Evolutionary conservation across 2,797 vertebrate genomes (phyloP).

Genomic region (Chelmon rostratus): DNA sequence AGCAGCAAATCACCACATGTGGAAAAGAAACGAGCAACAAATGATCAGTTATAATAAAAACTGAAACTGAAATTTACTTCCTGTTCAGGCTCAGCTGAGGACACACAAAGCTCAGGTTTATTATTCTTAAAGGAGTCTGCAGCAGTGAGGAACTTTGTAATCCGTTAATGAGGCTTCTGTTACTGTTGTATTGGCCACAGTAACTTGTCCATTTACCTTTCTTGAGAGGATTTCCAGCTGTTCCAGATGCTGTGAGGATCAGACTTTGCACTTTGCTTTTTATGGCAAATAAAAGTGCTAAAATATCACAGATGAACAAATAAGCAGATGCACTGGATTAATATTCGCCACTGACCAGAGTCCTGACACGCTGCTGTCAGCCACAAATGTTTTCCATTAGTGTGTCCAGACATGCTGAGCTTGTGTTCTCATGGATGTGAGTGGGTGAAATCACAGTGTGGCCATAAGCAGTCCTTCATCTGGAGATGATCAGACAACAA

Average conservation of each 20-base stretch:
- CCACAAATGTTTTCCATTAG: slow-evolving; percentile 53
- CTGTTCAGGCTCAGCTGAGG: slow-evolving; percentile 19
- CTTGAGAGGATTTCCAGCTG: slow-evolving; percentile 61
- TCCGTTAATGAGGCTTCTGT: slow-evolving; percentile 53
- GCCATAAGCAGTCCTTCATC: background rate
- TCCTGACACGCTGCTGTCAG: slow-evolving; percentile 16
- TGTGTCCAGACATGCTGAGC: slow-evolving; percentile 31
- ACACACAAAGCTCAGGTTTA: slow-evolving; percentile 20
- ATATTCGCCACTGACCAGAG: slow-evolving; percentile 15
- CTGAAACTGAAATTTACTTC: slow-evolving; percentile 13
- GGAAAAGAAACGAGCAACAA: no score
- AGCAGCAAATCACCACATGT: background rate
- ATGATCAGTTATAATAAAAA: background rate
- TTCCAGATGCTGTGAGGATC: slow-evolving; percentile 40
- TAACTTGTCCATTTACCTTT: slow-evolving; percentile 33
- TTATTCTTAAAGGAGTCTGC: slow-evolving; percentile 11
- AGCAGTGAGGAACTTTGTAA: slow-evolving; percentile 25
- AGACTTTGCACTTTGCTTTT: slow-evolving; percentile 12
- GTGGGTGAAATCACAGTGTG: slow-evolving; percentile 6
- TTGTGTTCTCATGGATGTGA: slow-evolving; percentile 1
- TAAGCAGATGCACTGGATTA: slow-evolving; percentile 30
- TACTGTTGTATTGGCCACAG: slow-evolving; percentile 10
- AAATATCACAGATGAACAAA: slow-evolving; percentile 44
- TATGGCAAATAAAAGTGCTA: slow-evolving; percentile 30
- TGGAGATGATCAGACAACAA: background rate